Evolutionary conservation across 2,888 invertebrate genomes (phyloP), one percentile per base, ranked within the genome.

Genomic region (Ashinkailepas kermadecensis): DNA sequence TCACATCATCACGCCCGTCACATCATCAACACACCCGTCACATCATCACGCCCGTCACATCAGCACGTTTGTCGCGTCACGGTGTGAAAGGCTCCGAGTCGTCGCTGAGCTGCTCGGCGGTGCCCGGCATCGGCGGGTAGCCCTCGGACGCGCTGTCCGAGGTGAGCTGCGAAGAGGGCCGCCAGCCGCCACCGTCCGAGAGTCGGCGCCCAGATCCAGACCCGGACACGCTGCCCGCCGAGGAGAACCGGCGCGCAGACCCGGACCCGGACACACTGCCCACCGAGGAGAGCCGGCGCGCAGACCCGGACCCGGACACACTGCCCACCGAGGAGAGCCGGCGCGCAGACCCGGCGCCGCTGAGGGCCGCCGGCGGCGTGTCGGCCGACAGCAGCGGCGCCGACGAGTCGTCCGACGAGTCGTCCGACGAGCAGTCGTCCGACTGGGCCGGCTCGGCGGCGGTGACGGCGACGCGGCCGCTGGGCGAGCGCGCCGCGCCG

Each of bases 291-390:
- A 74, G 74, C 74, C 39, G 74, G 13, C 74, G 74, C 10, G 18
- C 21, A 9, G 65, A 23, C 0, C 65, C 65, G 7, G 59, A 59
- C 12, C 59, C 59, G 65, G 9, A 18, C 70, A 15, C 12, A 18
- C 70, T 70, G 23, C 18, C 65, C 0, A 18, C 70, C 39, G 23
- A 10, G 23, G 18, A 59, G 59, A 15, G 7, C 59, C 39, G 39
- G 39, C 39, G 39, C 39, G 39, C 39, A 39, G 59, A 59, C 59
- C 65, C 65, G 23, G 23, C 7, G 13, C 21, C 39, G 90, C 83
- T 83, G 82, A 84, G 84, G 80, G 84, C 84, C 91, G 84, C 91
- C 90, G 83, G 91, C 91, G 83, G 91, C 91, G 88, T 88, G 88
- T 81, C 87, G 87, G 84, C 83, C 87, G 86, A 81, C 85, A 86